Conservation (phyloP, 2,888 invertebrate genomes). For the Acronicta aceris region DNA sequence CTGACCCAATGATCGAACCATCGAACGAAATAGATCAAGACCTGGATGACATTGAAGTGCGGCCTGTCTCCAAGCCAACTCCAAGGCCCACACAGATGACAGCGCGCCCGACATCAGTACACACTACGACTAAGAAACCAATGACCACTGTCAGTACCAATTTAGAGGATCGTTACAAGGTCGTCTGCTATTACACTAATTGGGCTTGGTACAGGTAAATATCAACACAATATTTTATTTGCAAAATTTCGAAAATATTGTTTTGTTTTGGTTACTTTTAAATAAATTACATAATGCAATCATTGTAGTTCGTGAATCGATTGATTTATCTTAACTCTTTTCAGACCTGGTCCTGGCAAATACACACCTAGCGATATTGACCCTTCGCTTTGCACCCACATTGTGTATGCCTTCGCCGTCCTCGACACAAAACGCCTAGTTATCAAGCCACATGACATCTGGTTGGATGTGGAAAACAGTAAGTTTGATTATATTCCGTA, state of each 20-base stretch:
- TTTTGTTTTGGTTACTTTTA: too few species aligned
- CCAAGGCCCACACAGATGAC: constrained; percentile 51
- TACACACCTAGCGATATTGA: constrained; percentile 95
- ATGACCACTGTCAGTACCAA: constrained; percentile 56
- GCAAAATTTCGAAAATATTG: too few species aligned
- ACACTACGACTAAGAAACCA: constrained; percentile 70
- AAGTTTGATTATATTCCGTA: constrained; percentile 66
- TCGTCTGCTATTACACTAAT: constrained; percentile 97
- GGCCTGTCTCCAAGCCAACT: constrained; percentile 62
- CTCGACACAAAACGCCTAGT: constrained; percentile 92
- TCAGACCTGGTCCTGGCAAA: constrained; percentile 93
- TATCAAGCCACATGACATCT: constrained; percentile 95
- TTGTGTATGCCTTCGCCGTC: constrained; percentile 97
- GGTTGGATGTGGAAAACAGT: constrained; percentile 97
- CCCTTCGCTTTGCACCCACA: constrained; percentile 95
- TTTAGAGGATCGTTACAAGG: constrained; percentile 90
- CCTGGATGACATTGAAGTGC: constrained; percentile 80
- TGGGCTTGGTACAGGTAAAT: constrained; percentile 96
- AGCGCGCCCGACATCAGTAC: constrained; percentile 58
- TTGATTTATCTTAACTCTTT: constrained; percentile 31
- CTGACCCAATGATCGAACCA: constrained; percentile 66
- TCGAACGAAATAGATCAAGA: constrained; percentile 78
- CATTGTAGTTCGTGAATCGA: too few species aligned
- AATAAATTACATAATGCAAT: too few species aligned
- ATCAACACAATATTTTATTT: not conserved